Base-by-base conservation (phyloP, 1,140 invertebrate genomes). In the Linepithema humile region DNA sequence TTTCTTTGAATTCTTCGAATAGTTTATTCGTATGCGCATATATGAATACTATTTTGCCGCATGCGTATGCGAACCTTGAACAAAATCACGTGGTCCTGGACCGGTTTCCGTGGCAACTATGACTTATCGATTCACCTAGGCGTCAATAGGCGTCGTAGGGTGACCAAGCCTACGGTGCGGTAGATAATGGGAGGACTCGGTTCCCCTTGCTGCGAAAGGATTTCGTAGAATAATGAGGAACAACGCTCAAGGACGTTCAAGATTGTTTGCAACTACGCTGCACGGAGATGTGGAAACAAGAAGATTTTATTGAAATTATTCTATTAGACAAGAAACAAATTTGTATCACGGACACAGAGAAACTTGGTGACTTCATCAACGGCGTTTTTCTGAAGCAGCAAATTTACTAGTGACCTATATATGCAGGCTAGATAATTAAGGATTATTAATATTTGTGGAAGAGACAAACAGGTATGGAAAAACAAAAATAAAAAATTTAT, bases 91-190 rank as follows among this genome's bases (percentile, higher is more conserved):
- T 29, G 48, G 5, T 32, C 50, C 48, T 45, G 40, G 38, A 65
- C 20, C 35, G 64, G 75, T 80, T 23, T 80, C 75, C 75, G 75
- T 64, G 75, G 75, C 48, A 80, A 80, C 75, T 35, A 48, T 48
- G 50, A 70, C 17, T 80, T 80, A 80, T 80, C 64, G 75, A 80
- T 80, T 80, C 26, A 40, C 35, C 12, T 45, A 15, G 43, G 43
- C 43, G 43, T 45, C 43, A 15, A 3, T 70, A 55, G 48, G 38
- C 65, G 48, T 80, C 48, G 75, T 23, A 32, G 62, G 32, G 26
- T 50, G 10, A 9, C 26, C 10, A 4, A 5, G n/a, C n/a, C n/a
- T n/a, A n/a, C n/a, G n/a, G 12, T n/a, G n/a, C 35, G n/a, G 38
- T 10, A 29, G n/a, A 57, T 9, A 17, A 29, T 4, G 1, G 32